Conservation (phyloP, 1,140 invertebrate genomes). For the Ips typographus region DNA sequence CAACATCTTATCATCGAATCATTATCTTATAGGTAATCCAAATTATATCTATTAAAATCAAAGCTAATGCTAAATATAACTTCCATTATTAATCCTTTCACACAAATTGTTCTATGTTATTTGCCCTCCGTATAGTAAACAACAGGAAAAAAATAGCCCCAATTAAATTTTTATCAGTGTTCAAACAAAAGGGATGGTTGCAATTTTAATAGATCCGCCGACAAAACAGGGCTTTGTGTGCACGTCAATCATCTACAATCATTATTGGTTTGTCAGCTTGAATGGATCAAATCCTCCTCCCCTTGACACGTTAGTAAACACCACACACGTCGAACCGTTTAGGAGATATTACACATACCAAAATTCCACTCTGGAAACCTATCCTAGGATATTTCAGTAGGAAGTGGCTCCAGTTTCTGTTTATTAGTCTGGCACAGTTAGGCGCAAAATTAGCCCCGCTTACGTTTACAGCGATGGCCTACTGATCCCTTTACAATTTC, state of each 20-base stretch:
- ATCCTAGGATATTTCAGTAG: too few relatives aligned
- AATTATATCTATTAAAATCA: too few relatives aligned
- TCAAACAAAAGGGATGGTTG: conserved; percentile 4
- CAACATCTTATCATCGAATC: too few relatives aligned
- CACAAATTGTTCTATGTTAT: background rate
- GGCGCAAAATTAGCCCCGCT: too few relatives aligned
- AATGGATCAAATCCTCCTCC: background rate
- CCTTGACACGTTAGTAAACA: too few relatives aligned
- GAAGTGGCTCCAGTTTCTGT: too few relatives aligned
- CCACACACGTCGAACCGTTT: too few relatives aligned
- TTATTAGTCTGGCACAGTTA: too few relatives aligned
- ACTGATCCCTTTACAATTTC: conserved; percentile 17
- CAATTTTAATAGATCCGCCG: background rate
- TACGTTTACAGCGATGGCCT: background rate
- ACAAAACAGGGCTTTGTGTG: conserved; percentile 3
- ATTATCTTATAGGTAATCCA: too few relatives aligned
- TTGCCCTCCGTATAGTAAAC: background rate
- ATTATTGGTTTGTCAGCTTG: background rate
- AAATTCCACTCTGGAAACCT: too few relatives aligned
- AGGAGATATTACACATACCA: too few relatives aligned
- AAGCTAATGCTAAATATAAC: too few relatives aligned
- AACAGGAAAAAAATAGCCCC: background rate
- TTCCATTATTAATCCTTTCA: background rate
- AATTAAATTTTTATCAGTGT: background rate
- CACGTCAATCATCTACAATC: conserved; percentile 1